A percentile compares a stretch with the other conserved stretches of the same genome.
These are phyloP conservation scores for Apantesis nais DNA, from an alignment of 2,888 invertebrate genomes.

Conservation along the genomic window DNA sequence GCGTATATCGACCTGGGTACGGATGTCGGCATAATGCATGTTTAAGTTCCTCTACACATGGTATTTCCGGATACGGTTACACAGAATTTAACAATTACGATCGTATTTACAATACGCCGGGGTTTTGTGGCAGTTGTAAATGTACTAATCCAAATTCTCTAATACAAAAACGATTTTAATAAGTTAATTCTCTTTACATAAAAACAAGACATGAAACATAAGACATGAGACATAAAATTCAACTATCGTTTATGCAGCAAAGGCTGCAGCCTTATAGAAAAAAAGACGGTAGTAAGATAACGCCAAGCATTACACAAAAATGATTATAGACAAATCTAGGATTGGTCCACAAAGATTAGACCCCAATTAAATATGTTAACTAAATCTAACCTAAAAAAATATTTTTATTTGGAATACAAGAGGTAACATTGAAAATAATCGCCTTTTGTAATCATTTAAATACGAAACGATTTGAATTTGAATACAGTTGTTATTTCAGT, in stretches of 20 bases:
- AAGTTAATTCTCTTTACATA: no score
- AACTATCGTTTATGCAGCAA: no score
- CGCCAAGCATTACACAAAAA: background rate
- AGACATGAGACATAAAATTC: no score
- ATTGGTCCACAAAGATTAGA: background rate
- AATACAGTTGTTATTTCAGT: conserved; percentile 19
- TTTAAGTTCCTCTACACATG: conserved; percentile 9
- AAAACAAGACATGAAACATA: no score
- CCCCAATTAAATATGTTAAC: background rate
- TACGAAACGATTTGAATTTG: conserved; percentile 12
- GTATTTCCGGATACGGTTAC: conserved; percentile 11
- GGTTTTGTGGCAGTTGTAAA: background rate
- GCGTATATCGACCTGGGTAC: background rate
- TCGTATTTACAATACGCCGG: background rate
- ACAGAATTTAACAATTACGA: background rate
- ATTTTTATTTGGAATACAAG: background rate
- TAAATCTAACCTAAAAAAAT: background rate
- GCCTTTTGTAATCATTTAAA: conserved; percentile 18
- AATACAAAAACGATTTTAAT: background rate
- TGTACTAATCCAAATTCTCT: background rate
- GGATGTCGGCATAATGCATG: conserved; percentile 19
- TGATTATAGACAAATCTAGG: background rate
- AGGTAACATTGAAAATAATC: background rate
- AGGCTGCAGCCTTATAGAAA: no score
- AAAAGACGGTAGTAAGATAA: background rate